Conservation (phyloP, 2,797 vertebrate species). For the Paedocypris micromegethes region DNA sequence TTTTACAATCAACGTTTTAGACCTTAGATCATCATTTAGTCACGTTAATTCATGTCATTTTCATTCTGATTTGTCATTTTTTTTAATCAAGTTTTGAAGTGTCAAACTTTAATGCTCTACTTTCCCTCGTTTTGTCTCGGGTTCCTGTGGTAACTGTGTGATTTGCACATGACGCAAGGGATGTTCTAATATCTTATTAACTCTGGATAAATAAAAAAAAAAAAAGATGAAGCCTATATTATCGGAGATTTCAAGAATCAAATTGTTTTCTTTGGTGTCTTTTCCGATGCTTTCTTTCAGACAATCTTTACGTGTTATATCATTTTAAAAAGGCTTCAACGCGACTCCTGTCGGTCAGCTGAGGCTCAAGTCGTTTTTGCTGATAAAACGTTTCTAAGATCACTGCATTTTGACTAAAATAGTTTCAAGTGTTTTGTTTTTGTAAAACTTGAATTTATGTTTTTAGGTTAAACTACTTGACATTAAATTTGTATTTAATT, state of each 20-base stretch:
- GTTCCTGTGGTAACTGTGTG: slow-evolving; percentile 55
- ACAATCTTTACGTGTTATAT: neutral
- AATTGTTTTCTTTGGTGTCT: neutral
- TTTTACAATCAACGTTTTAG: slow-evolving; percentile 58
- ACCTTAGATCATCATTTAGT: slow-evolving; percentile 44
- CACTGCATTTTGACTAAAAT: too few species aligned
- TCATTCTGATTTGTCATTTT: slow-evolving; percentile 20
- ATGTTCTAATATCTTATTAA: slow-evolving; percentile 61
- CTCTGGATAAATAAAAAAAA: slow-evolving; percentile 66
- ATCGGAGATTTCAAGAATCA: too few species aligned
- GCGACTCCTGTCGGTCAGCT: neutral
- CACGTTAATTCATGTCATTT: slow-evolving; percentile 54
- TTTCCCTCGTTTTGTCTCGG: slow-evolving; percentile 43
- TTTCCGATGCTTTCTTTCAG: neutral
- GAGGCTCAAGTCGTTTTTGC: neutral
- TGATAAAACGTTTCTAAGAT: neutral
- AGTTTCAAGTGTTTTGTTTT: too few species aligned
- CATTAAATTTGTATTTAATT: neutral
- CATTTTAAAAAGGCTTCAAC: neutral
- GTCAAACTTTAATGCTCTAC: slow-evolving; percentile 45
- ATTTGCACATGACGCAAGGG: slow-evolving; percentile 51
- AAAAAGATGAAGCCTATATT: too few species aligned
- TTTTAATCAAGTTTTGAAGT: slow-evolving; percentile 51
- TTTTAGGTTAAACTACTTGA: neutral
- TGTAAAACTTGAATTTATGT: neutral